Conservation (phyloP, 2,888 invertebrate species). For the Spisula subtruncata region DNA sequence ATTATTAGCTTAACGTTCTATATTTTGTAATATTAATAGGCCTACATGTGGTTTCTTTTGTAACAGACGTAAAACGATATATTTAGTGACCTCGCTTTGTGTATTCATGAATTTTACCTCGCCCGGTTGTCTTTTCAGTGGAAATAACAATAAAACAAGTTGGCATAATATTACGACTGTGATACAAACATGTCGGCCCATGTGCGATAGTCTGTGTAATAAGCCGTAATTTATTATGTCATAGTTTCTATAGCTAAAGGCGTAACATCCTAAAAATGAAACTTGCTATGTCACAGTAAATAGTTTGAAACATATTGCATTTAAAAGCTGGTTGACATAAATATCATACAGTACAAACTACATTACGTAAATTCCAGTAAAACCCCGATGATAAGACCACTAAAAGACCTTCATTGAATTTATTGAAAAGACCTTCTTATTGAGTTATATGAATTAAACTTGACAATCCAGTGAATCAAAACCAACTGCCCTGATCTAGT, state of each 20-base stretch:
- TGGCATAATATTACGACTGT: background rate
- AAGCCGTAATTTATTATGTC: conserved; percentile 1
- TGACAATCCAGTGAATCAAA: too few relatives aligned
- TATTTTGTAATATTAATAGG: too few relatives aligned
- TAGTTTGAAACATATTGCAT: background rate
- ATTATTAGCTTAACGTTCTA: too few relatives aligned
- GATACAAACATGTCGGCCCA: background rate
- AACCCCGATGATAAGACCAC: too few relatives aligned
- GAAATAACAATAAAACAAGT: background rate
- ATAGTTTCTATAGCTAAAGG: background rate
- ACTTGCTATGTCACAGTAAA: background rate
- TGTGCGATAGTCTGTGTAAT: background rate
- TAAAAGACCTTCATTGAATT: too few relatives aligned
- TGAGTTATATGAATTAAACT: too few relatives aligned
- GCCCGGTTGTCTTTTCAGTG: background rate
- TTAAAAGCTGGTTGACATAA: too few relatives aligned
- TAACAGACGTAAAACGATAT: background rate
- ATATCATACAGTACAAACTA: too few relatives aligned
- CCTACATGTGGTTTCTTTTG: background rate
- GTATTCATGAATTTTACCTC: background rate
- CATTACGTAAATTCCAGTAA: too few relatives aligned
- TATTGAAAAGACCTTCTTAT: too few relatives aligned
- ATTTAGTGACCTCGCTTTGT: background rate
- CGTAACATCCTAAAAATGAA: background rate
- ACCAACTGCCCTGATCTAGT: too few relatives aligned